phyloP scores from a whole-genome alignment of 2,888 invertebrate genomes.

The Diachrysia chrysitis region DNA sequence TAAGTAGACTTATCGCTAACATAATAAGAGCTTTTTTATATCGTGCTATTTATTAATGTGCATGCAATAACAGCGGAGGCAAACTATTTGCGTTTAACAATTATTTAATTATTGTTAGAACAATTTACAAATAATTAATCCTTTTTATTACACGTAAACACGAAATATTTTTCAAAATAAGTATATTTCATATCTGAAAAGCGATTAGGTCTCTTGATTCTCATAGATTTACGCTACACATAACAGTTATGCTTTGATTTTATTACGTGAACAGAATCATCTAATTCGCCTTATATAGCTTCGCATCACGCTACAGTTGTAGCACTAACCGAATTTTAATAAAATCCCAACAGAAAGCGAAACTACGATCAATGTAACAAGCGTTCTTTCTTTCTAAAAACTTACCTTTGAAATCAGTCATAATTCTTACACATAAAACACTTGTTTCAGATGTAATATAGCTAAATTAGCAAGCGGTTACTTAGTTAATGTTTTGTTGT shows the following conservation, averaged over 20 bases:
- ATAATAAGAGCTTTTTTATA: slow-evolving; percentile 33
- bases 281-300: slow-evolving; percentile 14
- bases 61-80: slow-evolving; percentile 12
- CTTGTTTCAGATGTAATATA: slow-evolving; percentile 48
- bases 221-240: slow-evolving; percentile 4
- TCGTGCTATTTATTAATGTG: slow-evolving; percentile 11
- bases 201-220: not conserved
- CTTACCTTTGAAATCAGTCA: slow-evolving; percentile 31
- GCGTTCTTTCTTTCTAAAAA: slow-evolving; percentile 36
- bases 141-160: not conserved
- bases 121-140: not conserved
- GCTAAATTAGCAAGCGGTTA: slow-evolving; percentile 54
- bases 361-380: slow-evolving; percentile 32
- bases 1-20: slow-evolving; percentile 30
- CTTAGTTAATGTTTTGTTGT: slow-evolving; percentile 60
- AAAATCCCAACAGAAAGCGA: slow-evolving; percentile 40
- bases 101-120: not conserved
- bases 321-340: slow-evolving; percentile 15
- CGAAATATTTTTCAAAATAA: not conserved
- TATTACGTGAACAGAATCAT: not conserved
- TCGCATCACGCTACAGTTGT: slow-evolving; percentile 13
- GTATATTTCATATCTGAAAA: not conserved
- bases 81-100: slow-evolving; percentile 9
- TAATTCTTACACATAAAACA: slow-evolving; percentile 38
- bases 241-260: not conserved